Percentiles rank a stretch among this genome's conserved stretches.
Evolutionary conservation across 2,888 invertebrate species (phyloP).

Genomic region (Hylaea fasciaria): DNA sequence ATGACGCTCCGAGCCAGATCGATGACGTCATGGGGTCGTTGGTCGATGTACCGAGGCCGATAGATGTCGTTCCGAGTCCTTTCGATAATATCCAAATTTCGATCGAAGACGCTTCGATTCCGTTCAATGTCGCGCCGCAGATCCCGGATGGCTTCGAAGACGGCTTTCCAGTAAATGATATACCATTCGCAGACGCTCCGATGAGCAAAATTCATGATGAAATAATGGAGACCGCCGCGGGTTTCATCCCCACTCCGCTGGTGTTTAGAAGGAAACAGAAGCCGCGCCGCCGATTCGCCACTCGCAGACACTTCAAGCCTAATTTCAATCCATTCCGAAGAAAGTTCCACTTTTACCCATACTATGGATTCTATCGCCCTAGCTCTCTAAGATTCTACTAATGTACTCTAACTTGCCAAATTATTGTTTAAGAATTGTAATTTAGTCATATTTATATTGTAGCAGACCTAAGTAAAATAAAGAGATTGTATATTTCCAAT

Average conservation of each 20-base stretch:
- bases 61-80: not conserved
- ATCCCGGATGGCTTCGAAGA: conserved; percentile 33
- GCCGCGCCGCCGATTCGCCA: conserved; percentile 57
- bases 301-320: conserved; percentile 60
- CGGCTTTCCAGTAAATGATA: conserved; percentile 39
- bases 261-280: conserved; percentile 55
- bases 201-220: conserved; percentile 61
- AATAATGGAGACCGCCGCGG: conserved; percentile 74
- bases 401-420: conserved; percentile 41
- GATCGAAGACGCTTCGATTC: not conserved
- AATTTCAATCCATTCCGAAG: conserved; percentile 65
- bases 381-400: conserved; percentile 76
- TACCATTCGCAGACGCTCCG: conserved; percentile 53
- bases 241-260: conserved; percentile 66
- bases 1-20: not conserved
- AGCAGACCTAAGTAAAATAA: conserved; percentile 28
- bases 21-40: not conserved
- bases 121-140: conserved; percentile 19
- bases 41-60: not conserved
- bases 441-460: conserved; percentile 32
- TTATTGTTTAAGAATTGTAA: conserved; percentile 37
- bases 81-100: not conserved
- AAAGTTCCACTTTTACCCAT: conserved; percentile 59
- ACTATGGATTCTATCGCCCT: conserved; percentile 63
- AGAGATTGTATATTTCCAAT: conserved; percentile 47